Evolutionary conservation across 2,113 vertebrate genomes (phyloP), one percentile per base, ranked within the genome.

Genomic region (Sorex araneus): DNA sequence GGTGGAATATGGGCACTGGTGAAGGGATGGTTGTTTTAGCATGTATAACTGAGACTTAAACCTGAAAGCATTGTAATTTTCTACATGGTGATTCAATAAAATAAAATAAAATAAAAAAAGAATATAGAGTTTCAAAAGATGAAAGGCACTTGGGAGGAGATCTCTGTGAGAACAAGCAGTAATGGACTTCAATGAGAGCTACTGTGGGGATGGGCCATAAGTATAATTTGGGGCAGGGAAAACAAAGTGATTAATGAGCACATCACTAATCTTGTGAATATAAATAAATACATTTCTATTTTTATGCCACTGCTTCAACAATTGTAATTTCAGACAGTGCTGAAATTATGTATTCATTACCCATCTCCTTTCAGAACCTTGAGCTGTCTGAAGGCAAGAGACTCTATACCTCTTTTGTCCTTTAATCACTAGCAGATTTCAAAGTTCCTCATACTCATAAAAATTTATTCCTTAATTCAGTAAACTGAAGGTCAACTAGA

Each of bases 401-500:
- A 80, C 70, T 16, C 70, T 16, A 54, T 57, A 27, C 30, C 36
- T 90, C 74, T 78, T 87, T 91, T 85, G 54, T 82, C 64, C 87
- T 89, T 82, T 87, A 70, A 95, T 76, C 18, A 32, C 66, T 12
- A 16, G 40, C 36, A 64, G 54, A 47, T 92, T 90, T 94, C n/a
- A 69, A 83, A 87, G 85, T 76, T 21, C 21, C 32, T 76, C 27
- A 50, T 69, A 92, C 7, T 34, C 90, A 64, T 60, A 76, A 84
- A 88, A 91, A 81, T 74, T 28, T 82, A 34, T 77, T 57, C 71
- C 8, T 67, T 5, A 1, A 81, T 50, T 32, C 23, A 81, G 67
- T 76, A 95, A 92, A 95, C 73, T 2, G 34, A 95, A 96, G 86
- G 96, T 96, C 95, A 95, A 63, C 60, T 25, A 87, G 66, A 87